Evolutionary conservation across 2,888 invertebrate genomes (phyloP).

Genomic region (Heliconius cydno): DNA sequence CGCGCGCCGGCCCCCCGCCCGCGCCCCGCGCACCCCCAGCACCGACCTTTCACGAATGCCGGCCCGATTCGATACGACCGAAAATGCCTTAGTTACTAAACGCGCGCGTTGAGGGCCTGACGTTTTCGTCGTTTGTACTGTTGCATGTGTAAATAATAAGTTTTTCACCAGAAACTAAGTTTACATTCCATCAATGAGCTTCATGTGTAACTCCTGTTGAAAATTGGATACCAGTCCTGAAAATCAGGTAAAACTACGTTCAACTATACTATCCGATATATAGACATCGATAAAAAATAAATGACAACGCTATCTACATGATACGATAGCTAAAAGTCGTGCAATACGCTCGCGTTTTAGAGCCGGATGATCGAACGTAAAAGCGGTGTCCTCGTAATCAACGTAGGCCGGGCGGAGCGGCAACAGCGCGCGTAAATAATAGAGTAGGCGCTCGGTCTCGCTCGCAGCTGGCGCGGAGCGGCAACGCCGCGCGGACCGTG

Average conservation of each 20-base stretch:
- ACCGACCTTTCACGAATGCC: conserved; percentile 81
- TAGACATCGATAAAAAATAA: conserved; percentile 25
- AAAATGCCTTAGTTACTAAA: conserved; percentile 83
- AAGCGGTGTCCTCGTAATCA: conserved; percentile 84
- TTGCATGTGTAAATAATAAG: conserved; percentile 56
- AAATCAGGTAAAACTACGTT: conserved; percentile 58
- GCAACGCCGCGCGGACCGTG: conserved; percentile 72
- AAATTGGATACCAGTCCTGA: conserved; percentile 45
- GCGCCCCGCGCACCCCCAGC: conserved; percentile 71
- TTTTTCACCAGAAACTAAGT: conserved; percentile 38
- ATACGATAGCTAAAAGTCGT: conserved; percentile 49
- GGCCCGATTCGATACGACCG: conserved; percentile 81
- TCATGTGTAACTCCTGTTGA: conserved; percentile 44
- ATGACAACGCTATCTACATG: conserved; percentile 26
- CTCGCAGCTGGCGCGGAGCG: conserved; percentile 81
- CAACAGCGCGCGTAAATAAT: conserved; percentile 84
- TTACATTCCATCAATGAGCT: conserved; percentile 41
- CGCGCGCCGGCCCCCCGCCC: conserved; percentile 65
- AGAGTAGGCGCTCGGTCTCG: conserved; percentile 82
- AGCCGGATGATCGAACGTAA: conserved; percentile 80
- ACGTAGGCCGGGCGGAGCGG: conserved; percentile 80
- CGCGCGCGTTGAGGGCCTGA: conserved; percentile 72
- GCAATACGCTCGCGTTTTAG: conserved; percentile 62
- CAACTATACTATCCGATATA: conserved; percentile 31
- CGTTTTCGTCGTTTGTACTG: conserved; percentile 71